Conservation (phyloP, 2,797 vertebrate species). For the Eleutherodactylus coqui region DNA sequence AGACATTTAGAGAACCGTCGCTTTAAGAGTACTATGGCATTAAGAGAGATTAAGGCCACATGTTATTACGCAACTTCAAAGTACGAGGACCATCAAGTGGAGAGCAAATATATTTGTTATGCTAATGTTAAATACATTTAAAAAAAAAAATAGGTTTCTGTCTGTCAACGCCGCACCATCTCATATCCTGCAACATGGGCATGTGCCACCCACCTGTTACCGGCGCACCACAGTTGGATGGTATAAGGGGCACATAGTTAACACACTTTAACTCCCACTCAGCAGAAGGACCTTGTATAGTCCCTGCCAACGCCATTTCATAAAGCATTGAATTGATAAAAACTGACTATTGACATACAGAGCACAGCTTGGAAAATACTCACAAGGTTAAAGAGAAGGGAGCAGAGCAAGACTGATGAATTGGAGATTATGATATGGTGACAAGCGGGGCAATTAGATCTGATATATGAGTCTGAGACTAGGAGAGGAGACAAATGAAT, state of each 20-base stretch:
- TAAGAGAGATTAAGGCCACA: too few relatives aligned
- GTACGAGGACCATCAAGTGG: too few relatives aligned
- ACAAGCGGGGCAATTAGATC: conserved; percentile 13
- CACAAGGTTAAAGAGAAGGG: not conserved
- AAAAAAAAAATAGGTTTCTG: too few relatives aligned
- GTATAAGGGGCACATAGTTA: not conserved
- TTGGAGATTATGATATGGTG: not conserved
- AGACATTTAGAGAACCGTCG: too few relatives aligned
- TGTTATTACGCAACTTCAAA: too few relatives aligned
- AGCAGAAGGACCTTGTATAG: not conserved
- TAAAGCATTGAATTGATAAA: not conserved
- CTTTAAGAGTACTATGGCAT: too few relatives aligned
- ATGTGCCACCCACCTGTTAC: too few relatives aligned
- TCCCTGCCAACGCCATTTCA: not conserved
- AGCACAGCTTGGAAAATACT: not conserved
- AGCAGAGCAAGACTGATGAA: not conserved
- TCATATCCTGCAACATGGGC: too few relatives aligned
- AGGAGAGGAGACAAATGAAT: conserved; percentile 5
- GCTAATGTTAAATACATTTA: too few relatives aligned
- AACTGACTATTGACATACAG: not conserved
- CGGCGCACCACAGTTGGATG: not conserved
- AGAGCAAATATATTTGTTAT: too few relatives aligned
- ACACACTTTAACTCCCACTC: not conserved
- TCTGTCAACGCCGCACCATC: too few relatives aligned
- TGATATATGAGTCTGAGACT: not conserved